These are phyloP conservation scores for Sylvietta virens DNA, from an alignment of 2,113 vertebrate genomes.

Conservation along the genomic window DNA sequence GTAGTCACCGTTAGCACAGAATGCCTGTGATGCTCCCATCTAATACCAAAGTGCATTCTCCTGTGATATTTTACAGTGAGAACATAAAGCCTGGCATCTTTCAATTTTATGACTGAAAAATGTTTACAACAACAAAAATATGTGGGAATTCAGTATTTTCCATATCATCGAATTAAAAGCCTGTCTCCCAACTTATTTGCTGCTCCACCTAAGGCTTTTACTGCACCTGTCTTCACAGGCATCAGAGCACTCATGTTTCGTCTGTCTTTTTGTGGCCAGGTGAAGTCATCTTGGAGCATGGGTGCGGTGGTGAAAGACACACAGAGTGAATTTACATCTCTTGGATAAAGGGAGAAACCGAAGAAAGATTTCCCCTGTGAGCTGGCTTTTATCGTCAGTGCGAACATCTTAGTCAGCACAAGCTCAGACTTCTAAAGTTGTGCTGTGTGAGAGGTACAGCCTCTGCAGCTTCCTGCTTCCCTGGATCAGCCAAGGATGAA, in stretches of 20 bases:
- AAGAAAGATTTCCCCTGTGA: not conserved
- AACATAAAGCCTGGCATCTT: not conserved
- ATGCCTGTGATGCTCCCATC: not conserved
- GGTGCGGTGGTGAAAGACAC: not conserved
- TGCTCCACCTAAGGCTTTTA: not conserved
- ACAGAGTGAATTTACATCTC: not conserved
- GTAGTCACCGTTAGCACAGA: not conserved
- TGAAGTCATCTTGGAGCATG: not conserved
- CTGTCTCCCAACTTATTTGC: not conserved
- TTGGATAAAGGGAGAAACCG: not conserved
- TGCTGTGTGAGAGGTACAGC: not conserved
- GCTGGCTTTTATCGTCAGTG: not conserved
- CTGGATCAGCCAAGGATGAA: not conserved
- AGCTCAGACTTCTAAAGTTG: not conserved
- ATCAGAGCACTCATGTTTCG: fast-evolving
- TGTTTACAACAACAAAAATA: not conserved
- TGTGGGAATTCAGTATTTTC: not conserved
- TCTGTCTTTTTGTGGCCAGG: not conserved
- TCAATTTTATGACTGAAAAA: not conserved
- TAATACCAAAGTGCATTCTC: not conserved
- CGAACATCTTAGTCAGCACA: not conserved
- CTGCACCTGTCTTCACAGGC: not conserved
- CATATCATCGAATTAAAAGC: not conserved
- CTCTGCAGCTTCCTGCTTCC: not conserved
- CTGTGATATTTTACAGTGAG: not conserved